Evolutionary conservation across 2,113 vertebrate genomes (phyloP), one percentile per base, ranked within the genome.

Genomic region (Alethe diademata): DNA sequence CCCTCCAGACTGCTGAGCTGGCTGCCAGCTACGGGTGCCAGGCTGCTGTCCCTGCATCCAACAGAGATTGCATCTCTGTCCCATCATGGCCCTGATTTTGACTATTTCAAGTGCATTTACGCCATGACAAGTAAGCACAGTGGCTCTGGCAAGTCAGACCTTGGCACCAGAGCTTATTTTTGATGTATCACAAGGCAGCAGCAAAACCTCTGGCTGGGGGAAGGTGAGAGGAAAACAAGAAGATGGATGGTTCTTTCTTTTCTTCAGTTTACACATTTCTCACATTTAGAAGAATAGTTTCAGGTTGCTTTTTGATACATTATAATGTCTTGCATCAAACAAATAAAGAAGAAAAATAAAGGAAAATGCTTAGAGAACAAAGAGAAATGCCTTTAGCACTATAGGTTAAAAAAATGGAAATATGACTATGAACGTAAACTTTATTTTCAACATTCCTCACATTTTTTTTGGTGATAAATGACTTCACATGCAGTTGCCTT

Each of bases 381-480:
- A 93, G 86, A 71, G 86, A 95, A 94, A 88, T 61, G 92, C 85
- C 94, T 93, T 91, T 67, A 95, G 88, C 78, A 12, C 28, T 74
- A 31, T 50, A 90, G 81, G 61, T 76, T 91, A 60, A 91, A 93
- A 75, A 93, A 70, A 71, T 7, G 67, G 90, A 76, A 95, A 92
- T 90, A 95, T 53, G 54, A 62, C 93, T 85, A 64, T 9, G 78
- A 88, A 93, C 0, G 0, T 78, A 93, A 86, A 96, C 92, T 93
- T 92, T 92, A 85, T 78, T 95, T 95, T 91, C 89, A 78, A 71
- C 96, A 96, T 97, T 96, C 97, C 87, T 97, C 9, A 17, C 92
- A 96, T 97, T 93, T 92, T 95, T 96, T 60, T 86, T 43, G 45
- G 86, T 97, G 96, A 97, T 95, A 92, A 96, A 97, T 72, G 86